phyloP scores from a whole-genome alignment of 30 jellyfish, hydroid and myxozoan genomes.

The Aurelia aurita complex sp. Pacific region DNA sequence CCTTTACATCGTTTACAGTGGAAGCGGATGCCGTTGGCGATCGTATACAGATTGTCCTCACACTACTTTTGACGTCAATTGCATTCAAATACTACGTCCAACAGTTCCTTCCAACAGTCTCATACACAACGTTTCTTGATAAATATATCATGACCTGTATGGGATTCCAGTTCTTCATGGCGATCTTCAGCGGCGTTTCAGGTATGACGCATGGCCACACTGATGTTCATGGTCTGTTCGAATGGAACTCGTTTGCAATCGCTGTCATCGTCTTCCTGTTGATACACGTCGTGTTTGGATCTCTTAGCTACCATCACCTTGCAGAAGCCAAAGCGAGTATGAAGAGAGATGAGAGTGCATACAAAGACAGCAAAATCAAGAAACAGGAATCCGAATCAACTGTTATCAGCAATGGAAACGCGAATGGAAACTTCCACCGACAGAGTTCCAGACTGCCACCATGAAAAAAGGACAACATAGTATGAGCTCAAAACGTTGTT shows the following conservation, averaged over 20 bases:
- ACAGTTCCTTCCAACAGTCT: constrained; percentile 56
- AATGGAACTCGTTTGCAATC: neutral
- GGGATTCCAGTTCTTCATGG: constrained; percentile 65
- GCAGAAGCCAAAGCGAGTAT: neutral
- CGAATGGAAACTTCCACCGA: too few relatives aligned
- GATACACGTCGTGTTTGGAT: constrained; percentile 15
- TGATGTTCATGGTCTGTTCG: neutral
- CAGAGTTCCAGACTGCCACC: too few relatives aligned
- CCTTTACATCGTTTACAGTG: constrained; percentile 59
- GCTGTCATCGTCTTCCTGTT: constrained; percentile 8
- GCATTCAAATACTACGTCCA: constrained; percentile 65
- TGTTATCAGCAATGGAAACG: too few relatives aligned
- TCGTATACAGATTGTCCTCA: constrained; percentile 45
- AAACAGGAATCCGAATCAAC: too few relatives aligned
- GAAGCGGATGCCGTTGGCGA: constrained; percentile 44
- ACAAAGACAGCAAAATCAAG: neutral
- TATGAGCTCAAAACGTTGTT: too few relatives aligned
- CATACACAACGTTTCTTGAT: constrained; percentile 41
- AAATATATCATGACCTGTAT: constrained; percentile 40
- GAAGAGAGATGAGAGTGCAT: neutral
- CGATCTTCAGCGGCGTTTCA: constrained; percentile 24
- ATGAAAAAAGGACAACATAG: too few relatives aligned
- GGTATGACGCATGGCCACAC: constrained; percentile 16
- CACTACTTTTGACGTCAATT: constrained; percentile 61
- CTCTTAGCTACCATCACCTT: neutral